Evolutionary conservation across 1,140 invertebrate species (phyloP), one percentile per base, ranked within the genome.

Genomic region (Littorina saxatilis): DNA sequence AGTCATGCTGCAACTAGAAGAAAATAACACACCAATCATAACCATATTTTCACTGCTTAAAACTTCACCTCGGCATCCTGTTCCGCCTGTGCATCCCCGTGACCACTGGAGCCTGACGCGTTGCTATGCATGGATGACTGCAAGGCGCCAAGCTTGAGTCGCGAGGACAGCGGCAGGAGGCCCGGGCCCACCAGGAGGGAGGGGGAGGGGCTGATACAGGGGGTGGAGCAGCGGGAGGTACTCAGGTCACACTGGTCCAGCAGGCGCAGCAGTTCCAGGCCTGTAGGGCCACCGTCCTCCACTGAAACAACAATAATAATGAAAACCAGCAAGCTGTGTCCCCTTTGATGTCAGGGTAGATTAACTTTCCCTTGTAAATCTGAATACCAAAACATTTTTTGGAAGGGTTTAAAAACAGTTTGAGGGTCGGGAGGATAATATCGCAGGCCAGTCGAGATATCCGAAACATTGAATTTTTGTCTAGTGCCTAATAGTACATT

Each of bases 201-300:
- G 23, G 95, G 95, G 88, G 95, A 96, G 29, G 96, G 96, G 87
- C 96, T 97, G 85, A 97, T 95, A 91, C 96, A 96, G 39, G 96
- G 96, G 13, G 96, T 98, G 39, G 89, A 89, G 79, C 84, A 87
- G 7, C 89, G 83, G 1, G 91, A 92, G n/a, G 89, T 86, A 79
- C 87, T 90, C 77, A 98, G 93, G 91, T 99, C 98, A 94, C 97
- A 99, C 86, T 98, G 97, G 87, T 99, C 97, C 80, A 99, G 93
- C 74, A 99, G 93, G 55, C 96, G 95, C 82, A 99, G 95, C 81
- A 99, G 93, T 93, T 99, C 98, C 89, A 96, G 95, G 17, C 97
- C 95, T 23, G 96, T 96, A 72, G 98, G 98, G 61, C 98, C 98
- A 87, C 97, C 97, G 47, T 79, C 61, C 9, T 47, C 72, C 40